Base-by-base conservation (phyloP, 64 coral and sea anemone genomes). In the Stichodactyla mertensii region DNA sequence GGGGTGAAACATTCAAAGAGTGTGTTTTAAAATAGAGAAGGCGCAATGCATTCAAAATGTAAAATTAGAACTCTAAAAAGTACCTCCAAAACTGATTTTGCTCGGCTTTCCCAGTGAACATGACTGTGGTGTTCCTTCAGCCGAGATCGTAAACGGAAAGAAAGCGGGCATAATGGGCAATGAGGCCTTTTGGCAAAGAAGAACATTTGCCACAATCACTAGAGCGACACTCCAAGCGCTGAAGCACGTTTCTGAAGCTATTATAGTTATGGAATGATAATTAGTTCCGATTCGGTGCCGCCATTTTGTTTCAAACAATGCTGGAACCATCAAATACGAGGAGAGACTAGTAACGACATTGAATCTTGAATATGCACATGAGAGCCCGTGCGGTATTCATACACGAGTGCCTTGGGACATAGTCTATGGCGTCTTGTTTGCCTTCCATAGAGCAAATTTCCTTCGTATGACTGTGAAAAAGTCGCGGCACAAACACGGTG, bases 81-180 rank as follows among this genome's bases (percentile, higher is more conserved):
- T 79, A 79, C 77, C 77, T 79, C 77, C 36, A 79, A 79, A 79
- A 52, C 11, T 13, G 31, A 79, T 79, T 51, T 36, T 31, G 77
- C 77, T n/a, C n/a, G n/a, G n/a, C n/a, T 52, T 79, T 79, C 77
- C 77, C 31, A 52, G 77, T 79, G 31, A 79, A 79, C 77, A 51
- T 12, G 10, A 79, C 13, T 79, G 16, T 79, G 31, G 77, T 52
- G 77, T 79, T 79, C 77, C 16, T 79, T 79, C 27, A 79, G 77
- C 51, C 77, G 77, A 15, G 36, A 79, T 51, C 77, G 77, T 79
- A 79, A 52, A 79, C 77, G 77, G 31, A 79, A 79, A 51, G 26
- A 51, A 51, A 31, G 77, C 6, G 2, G 77, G 16, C 77, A 79
- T 79, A 79, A 79, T 51, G 77, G 77, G 15, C 28, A 79, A 19